Base-by-base conservation (phyloP, 1,140 invertebrate genomes). In the Pachyrhynchus sulphureomaculatus region DNA sequence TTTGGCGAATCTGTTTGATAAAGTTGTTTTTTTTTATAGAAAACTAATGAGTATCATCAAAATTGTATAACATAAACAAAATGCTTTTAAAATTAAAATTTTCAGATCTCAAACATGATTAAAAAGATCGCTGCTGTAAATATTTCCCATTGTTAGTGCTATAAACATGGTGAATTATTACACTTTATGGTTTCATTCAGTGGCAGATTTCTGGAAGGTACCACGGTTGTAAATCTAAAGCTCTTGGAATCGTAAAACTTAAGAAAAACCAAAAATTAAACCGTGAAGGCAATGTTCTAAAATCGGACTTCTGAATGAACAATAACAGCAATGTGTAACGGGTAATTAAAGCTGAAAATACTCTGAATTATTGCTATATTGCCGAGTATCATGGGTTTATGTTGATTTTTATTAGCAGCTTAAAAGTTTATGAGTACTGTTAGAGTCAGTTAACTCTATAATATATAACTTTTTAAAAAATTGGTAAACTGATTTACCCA, bases 241-340 rank as follows among this genome's bases (percentile, higher is more conserved):
- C 18, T 45, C 20, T 26, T 21, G 20, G 20, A 26, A 45, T 45
- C 20, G 23, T 45, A 20, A 45, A 45, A 23, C 23, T 20, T 13
- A 13, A 26, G 42, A 26, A 45, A 18, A 42, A 42, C 39, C 17
- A 4, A 18, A 42, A 42, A 42, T 42, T 18, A 15, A 45, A 45
- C 20, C 42, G 42, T 45, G 42, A 45, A 45, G 42, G 12, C 9
- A 45, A 17, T 26, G 23, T 17, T 45, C 42, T 45, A 45, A 45
- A 23, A 23, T 45, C 15, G 42, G 42, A 45, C 18, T 45, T 5
- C 15, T 45, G 42, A 45, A 45, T 45, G 42, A 26, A 26, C 37
- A 41, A 41, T 41, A n/a, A 41, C 15, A 15, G 15, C 15, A 41
- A 41, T 23, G 9, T 2, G 42, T 23, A 45, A 45, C 42, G 42